A percentile compares a stretch with the other conserved stretches of the same genome.
Conservation (phyloP, 23 tunicate species). For the Trididemnum miniatum region DNA sequence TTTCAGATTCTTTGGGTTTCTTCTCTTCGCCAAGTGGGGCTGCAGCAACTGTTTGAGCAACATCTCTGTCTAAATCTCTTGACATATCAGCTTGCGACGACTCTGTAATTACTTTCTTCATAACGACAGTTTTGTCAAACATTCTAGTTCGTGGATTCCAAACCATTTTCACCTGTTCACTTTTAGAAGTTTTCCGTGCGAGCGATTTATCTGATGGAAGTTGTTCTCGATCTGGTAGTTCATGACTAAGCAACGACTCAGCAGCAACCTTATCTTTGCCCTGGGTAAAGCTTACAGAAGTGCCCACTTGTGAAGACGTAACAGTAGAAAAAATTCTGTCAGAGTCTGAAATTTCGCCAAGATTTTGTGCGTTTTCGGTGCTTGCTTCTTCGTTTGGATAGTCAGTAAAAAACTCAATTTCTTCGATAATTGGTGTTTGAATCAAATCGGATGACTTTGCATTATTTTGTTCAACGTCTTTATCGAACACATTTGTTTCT, state of each 20-base stretch:
- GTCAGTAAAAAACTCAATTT: not conserved
- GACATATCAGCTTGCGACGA: not conserved
- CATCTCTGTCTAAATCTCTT: too few relatives aligned
- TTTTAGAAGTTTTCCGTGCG: not conserved
- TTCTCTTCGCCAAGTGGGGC: not conserved
- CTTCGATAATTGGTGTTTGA: conserved; percentile 9
- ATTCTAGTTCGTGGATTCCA: conserved; percentile 58
- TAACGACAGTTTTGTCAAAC: conserved; percentile 14
- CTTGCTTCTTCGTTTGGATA: not conserved
- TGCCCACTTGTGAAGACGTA: too few relatives aligned
- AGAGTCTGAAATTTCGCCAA: conserved; percentile 6
- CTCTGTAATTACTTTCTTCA: too few relatives aligned
- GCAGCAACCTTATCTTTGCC: too few relatives aligned
- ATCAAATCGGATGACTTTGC: too few relatives aligned
- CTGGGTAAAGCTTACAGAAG: too few relatives aligned
- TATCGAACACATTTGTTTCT: too few relatives aligned
- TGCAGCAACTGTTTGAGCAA: not conserved
- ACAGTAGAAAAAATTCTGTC: not conserved
- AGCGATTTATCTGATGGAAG: not conserved
- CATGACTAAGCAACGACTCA: too few relatives aligned
- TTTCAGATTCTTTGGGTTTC: not conserved
- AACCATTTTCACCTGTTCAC: conserved; percentile 17
- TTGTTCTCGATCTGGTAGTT: too few relatives aligned
- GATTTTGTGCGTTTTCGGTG: not conserved
- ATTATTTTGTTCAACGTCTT: too few relatives aligned